Base-by-base conservation (phyloP, 2,797 vertebrate genomes). In the Ctenopoma kingsleyae region DNA sequence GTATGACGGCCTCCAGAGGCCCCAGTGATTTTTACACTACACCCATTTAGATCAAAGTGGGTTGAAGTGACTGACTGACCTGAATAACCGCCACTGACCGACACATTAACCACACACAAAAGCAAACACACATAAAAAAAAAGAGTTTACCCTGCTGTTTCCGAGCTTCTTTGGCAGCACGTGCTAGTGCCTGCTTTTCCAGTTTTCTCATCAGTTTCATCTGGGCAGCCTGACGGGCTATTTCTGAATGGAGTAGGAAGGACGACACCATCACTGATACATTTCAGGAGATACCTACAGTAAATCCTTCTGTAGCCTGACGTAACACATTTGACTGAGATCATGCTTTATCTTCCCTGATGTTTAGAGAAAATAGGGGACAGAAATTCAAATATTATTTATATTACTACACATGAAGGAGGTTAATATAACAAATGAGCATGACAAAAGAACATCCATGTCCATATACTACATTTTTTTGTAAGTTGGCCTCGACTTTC, bases 171-270 rank as follows among this genome's bases (percentile, higher is more conserved):
- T 99, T 99, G 80, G 97, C 98, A 69, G 97, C 97, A 75, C 97
- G 96, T 0, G 96, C 97, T 73, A 98, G 92, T 19, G 98, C 98
- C 83, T 99, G 98, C 75, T 98, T 99, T 93, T 99, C 98, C 85
- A 99, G 95, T 93, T 98, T 99, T 84, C 97, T 96, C 92, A 99
- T 95, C 88, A 99, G 94, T 89, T 99, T 99, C 94, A 99, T 97
- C 87, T 99, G 97, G 52, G 98, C 96, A 11, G 98, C 98, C 92
- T 99, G 98, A 71, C 97, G 94, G 36, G 98, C 98, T 79, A 99
- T 99, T 95, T 99, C 97, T 99, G 91, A 79, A 86, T 92, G 67
- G 40, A 86, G 46, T 4, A 16, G 5, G 58, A 71, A 62, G 23
- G 81, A 69, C 78, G 19, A 19, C 2, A 32, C n/a, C 46, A 59